Evolutionary conservation across 1,140 invertebrate species (phyloP), one percentile per base, ranked within the genome.

Genomic region (Eriocheir sinensis): DNA sequence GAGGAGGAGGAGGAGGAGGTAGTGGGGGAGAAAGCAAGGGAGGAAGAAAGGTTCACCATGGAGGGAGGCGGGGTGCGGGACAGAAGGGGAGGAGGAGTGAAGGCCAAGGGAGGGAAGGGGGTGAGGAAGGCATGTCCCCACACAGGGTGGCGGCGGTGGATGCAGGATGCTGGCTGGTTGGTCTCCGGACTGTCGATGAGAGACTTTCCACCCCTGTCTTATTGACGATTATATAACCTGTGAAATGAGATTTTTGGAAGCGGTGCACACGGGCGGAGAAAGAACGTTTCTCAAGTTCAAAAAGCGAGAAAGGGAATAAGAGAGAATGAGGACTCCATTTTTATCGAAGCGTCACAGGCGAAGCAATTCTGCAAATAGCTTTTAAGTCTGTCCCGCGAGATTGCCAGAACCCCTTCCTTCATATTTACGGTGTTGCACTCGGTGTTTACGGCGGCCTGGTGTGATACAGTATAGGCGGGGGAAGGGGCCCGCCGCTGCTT

Each of bases 301-400:
- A 91, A 9, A 91, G 60, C n/a, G 34, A 81, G 80, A 44, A 83
- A 83, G 15, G 17, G 40, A 79, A 48, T 36, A 83, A 83, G 44
- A 79, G 41, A 53, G 44, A 83, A 48, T 38, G n/a, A 44, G 60
- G 34, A 17, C 44, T 92, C 89, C 94, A 94, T 91, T 92, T n/a
- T 94, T 91, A 94, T 94, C 94, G 94, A 94, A 94, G 85, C 89
- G 41, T 94, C 94, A 94, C 89, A 94, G 94, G 90, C 94, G 89
- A 94, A 94, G 94, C 94, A 94, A 94, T 94, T 94, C 94, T 83
- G 85, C 94, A 94, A 94, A 94, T 94, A 94, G 94, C 89, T 94
- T 94, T 91, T 94, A 91, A 94, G 89, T 94, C 94, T 94, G 94
- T 94, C 94, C 94, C 90, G 36, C 17, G 94, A 92, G 94, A 94